A percentile compares a stretch with the other conserved stretches of the same genome.
phyloP scores from a whole-genome alignment of 2,113 vertebrate species.

The Alces alces region DNA sequence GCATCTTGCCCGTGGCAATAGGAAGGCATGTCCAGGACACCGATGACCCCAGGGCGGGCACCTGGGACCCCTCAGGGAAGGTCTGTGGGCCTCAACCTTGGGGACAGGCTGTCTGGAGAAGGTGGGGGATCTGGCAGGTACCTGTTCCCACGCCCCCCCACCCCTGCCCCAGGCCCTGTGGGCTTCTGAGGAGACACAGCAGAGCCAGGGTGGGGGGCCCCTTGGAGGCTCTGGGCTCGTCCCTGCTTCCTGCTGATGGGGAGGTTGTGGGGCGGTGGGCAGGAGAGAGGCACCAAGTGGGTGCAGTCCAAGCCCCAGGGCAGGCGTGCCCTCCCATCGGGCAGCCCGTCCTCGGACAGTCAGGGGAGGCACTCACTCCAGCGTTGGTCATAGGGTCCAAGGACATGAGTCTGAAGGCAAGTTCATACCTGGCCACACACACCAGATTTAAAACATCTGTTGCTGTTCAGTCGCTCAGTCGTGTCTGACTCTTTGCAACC shows the following conservation, averaged over 20 bases:
- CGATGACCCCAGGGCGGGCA: too few relatives aligned
- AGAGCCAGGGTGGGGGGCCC: background rate
- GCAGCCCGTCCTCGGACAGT: background rate
- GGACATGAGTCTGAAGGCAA: background rate
- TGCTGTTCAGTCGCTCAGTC: background rate
- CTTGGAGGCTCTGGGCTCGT: background rate
- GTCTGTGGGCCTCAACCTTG: background rate
- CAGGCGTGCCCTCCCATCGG: background rate
- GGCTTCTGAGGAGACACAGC: too few relatives aligned
- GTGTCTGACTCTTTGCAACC: background rate
- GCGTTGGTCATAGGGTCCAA: fast-evolving
- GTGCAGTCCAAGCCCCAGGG: background rate
- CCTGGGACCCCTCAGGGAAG: background rate
- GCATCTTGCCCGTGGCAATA: background rate
- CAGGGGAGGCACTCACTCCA: fast-evolving
- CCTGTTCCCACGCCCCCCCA: fast-evolving
- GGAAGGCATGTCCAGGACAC: background rate
- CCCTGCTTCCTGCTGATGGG: background rate
- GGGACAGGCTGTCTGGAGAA: too few relatives aligned
- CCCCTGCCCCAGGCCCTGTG: fast-evolving
- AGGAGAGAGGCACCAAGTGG: fast-evolving
- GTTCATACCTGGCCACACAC: background rate
- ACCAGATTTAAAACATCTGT: background rate
- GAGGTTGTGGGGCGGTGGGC: too few relatives aligned
- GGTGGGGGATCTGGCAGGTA: fast-evolving